Conservation (phyloP, 23 tunicate species). For the Ascidia mentula region DNA sequence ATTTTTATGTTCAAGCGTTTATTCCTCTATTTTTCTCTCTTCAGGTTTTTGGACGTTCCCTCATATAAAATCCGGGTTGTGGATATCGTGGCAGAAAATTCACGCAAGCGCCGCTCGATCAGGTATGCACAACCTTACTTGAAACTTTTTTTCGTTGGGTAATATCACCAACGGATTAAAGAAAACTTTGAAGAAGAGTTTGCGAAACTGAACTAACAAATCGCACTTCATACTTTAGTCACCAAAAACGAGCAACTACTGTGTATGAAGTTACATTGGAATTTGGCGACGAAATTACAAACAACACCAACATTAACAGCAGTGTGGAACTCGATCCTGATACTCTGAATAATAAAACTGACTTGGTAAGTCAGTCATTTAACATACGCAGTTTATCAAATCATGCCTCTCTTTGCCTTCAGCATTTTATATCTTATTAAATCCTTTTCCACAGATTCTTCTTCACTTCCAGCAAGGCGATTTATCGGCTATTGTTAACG, state of each 20-base stretch:
- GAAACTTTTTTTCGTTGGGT: too few relatives aligned
- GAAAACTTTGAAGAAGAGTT: too few relatives aligned
- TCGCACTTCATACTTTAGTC: neutral
- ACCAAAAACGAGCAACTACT: neutral
- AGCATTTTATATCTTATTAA: neutral
- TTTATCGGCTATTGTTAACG: conserved; percentile 10
- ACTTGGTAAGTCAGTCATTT: neutral
- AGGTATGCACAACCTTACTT: neutral
- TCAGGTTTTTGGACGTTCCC: conserved; percentile 63
- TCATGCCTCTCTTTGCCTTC: neutral
- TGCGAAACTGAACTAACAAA: too few relatives aligned
- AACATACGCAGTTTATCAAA: neutral
- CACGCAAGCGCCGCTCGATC: neutral
- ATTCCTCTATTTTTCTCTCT: too few relatives aligned
- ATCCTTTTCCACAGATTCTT: neutral
- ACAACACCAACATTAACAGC: neutral
- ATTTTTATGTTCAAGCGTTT: too few relatives aligned
- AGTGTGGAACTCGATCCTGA: neutral
- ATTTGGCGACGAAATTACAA: conserved; percentile 11
- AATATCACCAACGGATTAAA: too few relatives aligned
- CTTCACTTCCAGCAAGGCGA: conserved; percentile 18
- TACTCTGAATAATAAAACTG: neutral
- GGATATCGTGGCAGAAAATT: conserved; percentile 63
- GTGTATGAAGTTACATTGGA: neutral
- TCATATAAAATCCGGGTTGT: conserved; percentile 69